These are phyloP conservation scores for Hyla sarda DNA, from an alignment of 2,113 vertebrate species.

Conservation along the genomic window DNA sequence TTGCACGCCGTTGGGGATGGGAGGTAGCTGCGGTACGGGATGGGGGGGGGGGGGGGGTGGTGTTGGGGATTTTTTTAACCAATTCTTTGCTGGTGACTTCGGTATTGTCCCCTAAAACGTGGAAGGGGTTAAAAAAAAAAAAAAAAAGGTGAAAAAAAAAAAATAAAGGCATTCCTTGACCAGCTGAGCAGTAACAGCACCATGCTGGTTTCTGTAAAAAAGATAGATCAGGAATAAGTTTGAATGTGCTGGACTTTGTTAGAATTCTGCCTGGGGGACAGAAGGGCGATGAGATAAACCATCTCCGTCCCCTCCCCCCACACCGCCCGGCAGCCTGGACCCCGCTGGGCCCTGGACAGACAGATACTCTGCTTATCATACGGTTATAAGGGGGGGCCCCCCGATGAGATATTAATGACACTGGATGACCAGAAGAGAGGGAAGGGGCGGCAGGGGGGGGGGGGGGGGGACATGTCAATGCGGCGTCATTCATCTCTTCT, in stretches of 20 bases:
- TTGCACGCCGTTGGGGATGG: not conserved
- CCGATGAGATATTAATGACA: constrained; percentile 33
- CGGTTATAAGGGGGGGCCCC: not conserved
- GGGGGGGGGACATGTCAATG: not conserved
- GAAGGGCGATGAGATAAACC: not conserved
- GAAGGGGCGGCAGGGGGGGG: too few species aligned
- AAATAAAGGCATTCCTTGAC: constrained; percentile 35
- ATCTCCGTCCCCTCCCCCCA: not conserved
- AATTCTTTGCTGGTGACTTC: not conserved
- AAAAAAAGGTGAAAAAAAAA: not conserved
- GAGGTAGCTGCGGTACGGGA: too few species aligned
- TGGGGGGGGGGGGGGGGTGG: not conserved
- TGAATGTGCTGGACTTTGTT: constrained; percentile 54
- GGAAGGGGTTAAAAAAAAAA: constrained; percentile 29
- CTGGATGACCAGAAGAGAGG: not conserved
- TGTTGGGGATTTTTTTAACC: not conserved
- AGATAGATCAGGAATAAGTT: constrained; percentile 47
- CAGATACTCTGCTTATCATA: constrained; percentile 46
- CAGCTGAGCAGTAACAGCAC: constrained; percentile 37
- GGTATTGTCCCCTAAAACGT: not conserved
- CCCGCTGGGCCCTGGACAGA: constrained; percentile 34
- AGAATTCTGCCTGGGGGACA: constrained; percentile 42
- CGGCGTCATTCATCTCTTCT: not conserved
- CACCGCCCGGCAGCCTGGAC: not conserved
- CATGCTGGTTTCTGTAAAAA: constrained; percentile 53